phyloP scores from a whole-genome alignment of 1,140 invertebrate species.

The Hermetia illucens region DNA sequence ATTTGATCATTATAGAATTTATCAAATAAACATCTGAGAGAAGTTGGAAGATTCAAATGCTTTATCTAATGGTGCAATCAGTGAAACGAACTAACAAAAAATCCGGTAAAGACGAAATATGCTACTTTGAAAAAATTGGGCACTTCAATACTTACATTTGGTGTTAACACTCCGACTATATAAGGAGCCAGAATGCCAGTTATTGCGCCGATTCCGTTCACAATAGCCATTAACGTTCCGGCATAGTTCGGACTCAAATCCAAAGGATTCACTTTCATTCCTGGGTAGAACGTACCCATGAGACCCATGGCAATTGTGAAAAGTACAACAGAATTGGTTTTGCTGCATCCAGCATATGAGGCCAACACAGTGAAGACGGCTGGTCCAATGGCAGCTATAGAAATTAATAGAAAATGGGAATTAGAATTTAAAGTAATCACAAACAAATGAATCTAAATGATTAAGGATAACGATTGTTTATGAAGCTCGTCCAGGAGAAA shows the following conservation, averaged over 20 bases:
- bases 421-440: constrained; percentile 2
- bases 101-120: neutral
- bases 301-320: constrained; percentile 58
- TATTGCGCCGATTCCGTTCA: constrained; percentile 69
- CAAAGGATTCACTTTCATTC: constrained; percentile 65
- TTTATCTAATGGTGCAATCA: too few relatives aligned
- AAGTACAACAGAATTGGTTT: constrained; percentile 42
- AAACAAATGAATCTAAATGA: constrained; percentile 1
- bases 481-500: neutral
- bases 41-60: too few relatives aligned
- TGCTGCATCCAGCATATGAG: constrained; percentile 64
- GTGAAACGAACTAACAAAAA: neutral
- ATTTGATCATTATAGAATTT: too few relatives aligned
- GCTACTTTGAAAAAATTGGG: constrained; percentile 1
- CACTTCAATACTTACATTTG: constrained; percentile 52
- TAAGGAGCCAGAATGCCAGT: constrained; percentile 67
- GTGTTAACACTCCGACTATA: constrained; percentile 60
- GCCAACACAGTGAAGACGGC: constrained; percentile 67
- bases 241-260: constrained; percentile 73
- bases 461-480: neutral
- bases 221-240: constrained; percentile 67
- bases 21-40: too few relatives aligned
- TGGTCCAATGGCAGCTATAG: constrained; percentile 50
- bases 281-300: constrained; percentile 62
- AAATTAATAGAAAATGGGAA: constrained; percentile 16